Base-by-base conservation (phyloP, 2,888 invertebrate species). In the Atethmia centrago region DNA sequence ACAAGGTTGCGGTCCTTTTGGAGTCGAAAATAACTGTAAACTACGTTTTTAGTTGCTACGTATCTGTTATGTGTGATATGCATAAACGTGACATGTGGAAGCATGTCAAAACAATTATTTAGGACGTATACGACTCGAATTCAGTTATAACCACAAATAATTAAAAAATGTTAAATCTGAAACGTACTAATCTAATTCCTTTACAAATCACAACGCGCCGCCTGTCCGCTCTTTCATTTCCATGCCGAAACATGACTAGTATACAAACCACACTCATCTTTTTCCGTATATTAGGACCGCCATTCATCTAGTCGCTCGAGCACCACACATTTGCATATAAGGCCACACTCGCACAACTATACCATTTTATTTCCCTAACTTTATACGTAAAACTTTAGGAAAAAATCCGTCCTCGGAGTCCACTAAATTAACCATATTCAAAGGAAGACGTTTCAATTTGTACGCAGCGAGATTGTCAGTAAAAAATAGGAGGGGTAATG, bases 391-490 rank as follows among this genome's bases (percentile, higher is more conserved):
- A 91, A 90, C 85, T 91, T 90, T 86, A 76, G 58, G 78, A 88
- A 90, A 90, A 91, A 91, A 86, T 84, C 84, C 85, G 77, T 70
- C 85, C 83, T 74, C 81, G 71, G 77, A 85, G 85, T 84, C 87
- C 87, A 90, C 90, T 92, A 93, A 93, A 93, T 93, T 93, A 93
- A 90, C 89, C 88, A 88, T 92, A 92, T 93, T 93, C 93, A 92
- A 92, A 92, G 88, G 89, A 76, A 89, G 90, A 91, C 87, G 87
- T 91, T 91, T 90, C 91, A 90, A 90, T 91, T 90, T 88, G 88
- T 90, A 83, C 87, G 85, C 82, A 67, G 79, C 71, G 65, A 80
- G 80, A 68, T 77, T 80, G 83, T 64, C 78, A 82, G 87, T 85
- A 85, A 87, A 86, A 85, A 86, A 85, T 84, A 75, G 75, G 64